These are phyloP conservation scores for Rana temporaria DNA, from an alignment of 2,113 vertebrate genomes.

Conservation along the genomic window DNA sequence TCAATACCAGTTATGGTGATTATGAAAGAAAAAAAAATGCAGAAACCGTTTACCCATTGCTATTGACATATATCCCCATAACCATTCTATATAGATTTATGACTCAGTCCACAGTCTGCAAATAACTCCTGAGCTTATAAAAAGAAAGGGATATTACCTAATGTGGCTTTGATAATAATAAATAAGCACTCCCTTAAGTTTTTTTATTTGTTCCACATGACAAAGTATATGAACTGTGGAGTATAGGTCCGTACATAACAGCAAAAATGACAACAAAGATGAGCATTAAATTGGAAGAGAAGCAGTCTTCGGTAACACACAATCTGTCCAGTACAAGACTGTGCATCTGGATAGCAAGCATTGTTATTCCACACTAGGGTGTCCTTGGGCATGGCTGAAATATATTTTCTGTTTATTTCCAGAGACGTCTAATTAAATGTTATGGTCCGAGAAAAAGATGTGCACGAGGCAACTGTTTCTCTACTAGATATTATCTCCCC, in stretches of 20 bases:
- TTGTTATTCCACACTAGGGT: slow-evolving; percentile 48
- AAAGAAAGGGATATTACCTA: not conserved
- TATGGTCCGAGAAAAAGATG: slow-evolving; percentile 56
- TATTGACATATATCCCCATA: slow-evolving; percentile 8
- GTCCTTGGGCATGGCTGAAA: slow-evolving; percentile 59
- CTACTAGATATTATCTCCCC: slow-evolving; percentile 15
- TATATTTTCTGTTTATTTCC: slow-evolving; percentile 58
- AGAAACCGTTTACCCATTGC: slow-evolving; percentile 33
- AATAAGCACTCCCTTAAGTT: slow-evolving; percentile 60
- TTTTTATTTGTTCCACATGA: slow-evolving; percentile 58
- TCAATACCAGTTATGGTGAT: slow-evolving; percentile 46
- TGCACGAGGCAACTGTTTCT: slow-evolving; percentile 46
- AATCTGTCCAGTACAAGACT: slow-evolving; percentile 64
- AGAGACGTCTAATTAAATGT: slow-evolving; percentile 58
- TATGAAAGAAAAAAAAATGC: slow-evolving; percentile 37
- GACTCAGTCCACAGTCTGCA: slow-evolving; percentile 30
- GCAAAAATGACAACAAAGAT: slow-evolving; percentile 57
- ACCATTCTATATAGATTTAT: slow-evolving; percentile 3
- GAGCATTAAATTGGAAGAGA: slow-evolving; percentile 67
- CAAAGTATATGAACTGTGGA: slow-evolving; percentile 50
- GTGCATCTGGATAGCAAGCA: slow-evolving; percentile 64
- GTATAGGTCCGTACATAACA: slow-evolving; percentile 61
- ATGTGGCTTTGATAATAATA: slow-evolving; percentile 42
- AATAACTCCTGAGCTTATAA: not conserved
- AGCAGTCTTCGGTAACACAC: slow-evolving; percentile 63